phyloP scores from a whole-genome alignment of 1,140 invertebrate species.

The Planococcus citri region DNA sequence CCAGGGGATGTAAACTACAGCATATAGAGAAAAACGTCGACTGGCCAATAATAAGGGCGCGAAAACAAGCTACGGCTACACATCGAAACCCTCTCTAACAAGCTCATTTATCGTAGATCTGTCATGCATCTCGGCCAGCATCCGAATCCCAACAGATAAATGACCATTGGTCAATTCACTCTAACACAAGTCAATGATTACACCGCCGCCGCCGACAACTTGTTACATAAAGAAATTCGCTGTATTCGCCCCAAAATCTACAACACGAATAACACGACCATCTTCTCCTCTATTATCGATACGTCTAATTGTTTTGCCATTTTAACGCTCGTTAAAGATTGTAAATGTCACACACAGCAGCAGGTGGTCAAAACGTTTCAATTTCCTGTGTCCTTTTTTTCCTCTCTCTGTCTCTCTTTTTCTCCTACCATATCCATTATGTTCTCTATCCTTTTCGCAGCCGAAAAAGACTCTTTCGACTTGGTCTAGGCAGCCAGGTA shows the following conservation, averaged over 20 bases:
- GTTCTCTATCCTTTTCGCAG: too few relatives aligned
- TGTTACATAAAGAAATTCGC: neutral
- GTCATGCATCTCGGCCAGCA: neutral
- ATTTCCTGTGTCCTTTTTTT: neutral
- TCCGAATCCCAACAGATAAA: neutral
- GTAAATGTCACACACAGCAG: neutral
- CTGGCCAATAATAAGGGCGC: neutral
- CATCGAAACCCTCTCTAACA: neutral
- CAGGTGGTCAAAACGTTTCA: neutral
- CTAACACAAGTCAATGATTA: neutral
- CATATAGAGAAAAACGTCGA: too few relatives aligned
- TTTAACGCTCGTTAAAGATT: conserved; percentile 1
- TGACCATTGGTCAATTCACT: neutral
- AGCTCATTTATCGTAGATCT: neutral
- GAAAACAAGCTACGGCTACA: neutral
- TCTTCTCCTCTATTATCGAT: too few relatives aligned
- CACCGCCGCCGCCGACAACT: neutral
- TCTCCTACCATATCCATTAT: neutral
- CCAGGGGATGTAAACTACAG: neutral
- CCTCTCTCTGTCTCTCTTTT: neutral
- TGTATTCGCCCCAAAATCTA: neutral
- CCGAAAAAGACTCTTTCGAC: too few relatives aligned
- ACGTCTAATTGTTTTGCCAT: neutral
- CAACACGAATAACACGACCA: neutral
- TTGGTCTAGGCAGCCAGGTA: too few relatives aligned